These are phyloP conservation scores for Pissodes strobi DNA, from an alignment of 1,140 invertebrate species.

Conservation along the genomic window DNA sequence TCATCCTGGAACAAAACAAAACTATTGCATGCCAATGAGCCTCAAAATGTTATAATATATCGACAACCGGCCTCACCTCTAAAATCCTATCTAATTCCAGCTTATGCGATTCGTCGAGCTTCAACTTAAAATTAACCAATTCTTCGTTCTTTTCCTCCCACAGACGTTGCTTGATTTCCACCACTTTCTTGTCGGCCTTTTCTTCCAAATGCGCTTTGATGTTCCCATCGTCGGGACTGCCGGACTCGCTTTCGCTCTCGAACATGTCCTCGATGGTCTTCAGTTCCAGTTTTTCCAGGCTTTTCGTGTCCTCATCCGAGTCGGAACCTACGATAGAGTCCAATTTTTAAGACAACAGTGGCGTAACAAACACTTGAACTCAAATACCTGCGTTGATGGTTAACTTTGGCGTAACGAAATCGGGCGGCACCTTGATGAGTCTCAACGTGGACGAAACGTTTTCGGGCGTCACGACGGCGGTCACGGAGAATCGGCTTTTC, in stretches of 20 bases:
- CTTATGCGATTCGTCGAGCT: conserved; percentile 60
- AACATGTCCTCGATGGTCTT: conserved; percentile 36
- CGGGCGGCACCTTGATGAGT: conserved; percentile 59
- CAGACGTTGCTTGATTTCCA: conserved; percentile 51
- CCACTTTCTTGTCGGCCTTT: conserved; percentile 60
- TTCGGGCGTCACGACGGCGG: conserved; percentile 16
- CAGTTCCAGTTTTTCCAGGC: conserved; percentile 54
- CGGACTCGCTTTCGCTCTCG: conserved; percentile 36
- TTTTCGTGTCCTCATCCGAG: conserved; percentile 62
- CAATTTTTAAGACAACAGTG: not conserved
- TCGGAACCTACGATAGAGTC: conserved; percentile 56
- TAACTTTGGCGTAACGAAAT: conserved; percentile 62
- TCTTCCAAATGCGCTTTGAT: conserved; percentile 56
- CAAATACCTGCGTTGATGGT: conserved; percentile 57
- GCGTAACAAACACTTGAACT: no score
- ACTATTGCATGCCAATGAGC: no score
- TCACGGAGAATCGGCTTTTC: conserved; percentile 33
- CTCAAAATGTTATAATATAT: not conserved
- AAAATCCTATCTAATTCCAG: conserved; percentile 61
- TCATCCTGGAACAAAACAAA: conserved; percentile 42
- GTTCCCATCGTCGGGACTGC: conserved; percentile 35
- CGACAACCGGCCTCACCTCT: conserved; percentile 6
- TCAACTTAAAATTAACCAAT: conserved; percentile 53
- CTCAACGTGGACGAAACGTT: conserved; percentile 44
- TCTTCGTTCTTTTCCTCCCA: conserved; percentile 53